These are phyloP conservation scores for Pseudopipra pipra DNA, from an alignment of 2,113 vertebrate genomes.

Conservation along the genomic window DNA sequence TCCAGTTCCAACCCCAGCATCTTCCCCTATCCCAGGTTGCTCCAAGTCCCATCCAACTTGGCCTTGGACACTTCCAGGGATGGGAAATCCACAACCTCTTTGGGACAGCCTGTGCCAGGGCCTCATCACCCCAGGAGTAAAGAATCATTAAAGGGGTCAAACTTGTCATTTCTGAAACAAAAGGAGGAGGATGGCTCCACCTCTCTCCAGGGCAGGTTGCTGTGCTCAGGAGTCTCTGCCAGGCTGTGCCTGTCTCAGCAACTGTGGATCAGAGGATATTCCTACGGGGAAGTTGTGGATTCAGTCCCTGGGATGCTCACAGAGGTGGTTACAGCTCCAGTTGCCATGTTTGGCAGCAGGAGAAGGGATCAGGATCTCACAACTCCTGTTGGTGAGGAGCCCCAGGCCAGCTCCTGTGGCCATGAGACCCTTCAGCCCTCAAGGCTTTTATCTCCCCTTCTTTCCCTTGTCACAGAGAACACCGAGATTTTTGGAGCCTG, in stretches of 20 bases:
- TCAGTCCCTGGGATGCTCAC: background rate
- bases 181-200: background rate
- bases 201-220: background rate
- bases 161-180: background rate
- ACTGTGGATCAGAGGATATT: background rate
- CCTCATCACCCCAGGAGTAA: background rate
- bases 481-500: background rate
- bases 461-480: background rate
- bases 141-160: background rate
- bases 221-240: background rate
- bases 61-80: background rate
- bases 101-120: background rate
- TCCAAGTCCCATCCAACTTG: accelerated
- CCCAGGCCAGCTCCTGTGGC: background rate
- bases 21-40: accelerated
- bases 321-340: background rate
- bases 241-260: background rate
- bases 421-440: background rate
- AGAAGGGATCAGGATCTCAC: background rate
- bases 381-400: background rate
- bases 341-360: accelerated
- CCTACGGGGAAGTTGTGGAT: background rate
- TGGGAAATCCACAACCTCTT: background rate
- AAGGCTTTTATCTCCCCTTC: background rate
- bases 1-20: background rate